These are phyloP conservation scores for Poeciliopsis presidionis DNA, from an alignment of 2,797 vertebrate species.

Conservation along the genomic window DNA sequence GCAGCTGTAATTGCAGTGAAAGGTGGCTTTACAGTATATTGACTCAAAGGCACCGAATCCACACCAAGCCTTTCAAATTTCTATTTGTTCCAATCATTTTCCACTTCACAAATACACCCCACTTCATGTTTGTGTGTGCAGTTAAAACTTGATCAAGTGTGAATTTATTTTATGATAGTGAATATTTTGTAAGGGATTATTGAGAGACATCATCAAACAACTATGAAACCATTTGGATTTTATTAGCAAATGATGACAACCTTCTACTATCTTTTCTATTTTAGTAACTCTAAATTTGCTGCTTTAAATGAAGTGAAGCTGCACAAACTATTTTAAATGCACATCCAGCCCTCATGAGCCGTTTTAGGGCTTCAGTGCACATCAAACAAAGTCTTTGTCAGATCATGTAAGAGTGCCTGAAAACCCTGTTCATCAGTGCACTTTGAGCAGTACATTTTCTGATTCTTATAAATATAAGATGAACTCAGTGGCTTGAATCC, in stretches of 20 bases:
- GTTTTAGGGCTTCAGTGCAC: conserved; percentile 7
- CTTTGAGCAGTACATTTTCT: not conserved
- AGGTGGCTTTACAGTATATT: not conserved
- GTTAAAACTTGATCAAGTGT: not conserved
- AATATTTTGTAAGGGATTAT: not conserved
- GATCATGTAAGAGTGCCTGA: conserved; percentile 4
- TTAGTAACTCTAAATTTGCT: not conserved
- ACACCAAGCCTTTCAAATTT: not conserved
- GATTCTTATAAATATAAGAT: not conserved
- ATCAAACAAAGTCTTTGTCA: conserved; percentile 5
- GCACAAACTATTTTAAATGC: conserved; percentile 2
- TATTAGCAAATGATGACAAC: conserved; percentile 21
- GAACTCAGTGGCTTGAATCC: not conserved
- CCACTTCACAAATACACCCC: not conserved
- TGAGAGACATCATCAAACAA: conserved; percentile 2
- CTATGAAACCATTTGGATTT: conserved; percentile 5
- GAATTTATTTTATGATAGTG: not conserved
- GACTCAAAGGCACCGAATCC: not conserved
- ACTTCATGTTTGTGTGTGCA: not conserved
- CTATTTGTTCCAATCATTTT: not conserved
- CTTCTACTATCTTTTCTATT: conserved; percentile 3
- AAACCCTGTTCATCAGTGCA: not conserved
- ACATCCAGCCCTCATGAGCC: conserved; percentile 6
- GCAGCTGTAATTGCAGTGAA: not conserved
- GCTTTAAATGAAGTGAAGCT: conserved; percentile 9